Percentiles rank a stretch among this genome's conserved stretches.
phyloP scores from a whole-genome alignment of 2,888 invertebrate species.

The Sycophila texana region DNA sequence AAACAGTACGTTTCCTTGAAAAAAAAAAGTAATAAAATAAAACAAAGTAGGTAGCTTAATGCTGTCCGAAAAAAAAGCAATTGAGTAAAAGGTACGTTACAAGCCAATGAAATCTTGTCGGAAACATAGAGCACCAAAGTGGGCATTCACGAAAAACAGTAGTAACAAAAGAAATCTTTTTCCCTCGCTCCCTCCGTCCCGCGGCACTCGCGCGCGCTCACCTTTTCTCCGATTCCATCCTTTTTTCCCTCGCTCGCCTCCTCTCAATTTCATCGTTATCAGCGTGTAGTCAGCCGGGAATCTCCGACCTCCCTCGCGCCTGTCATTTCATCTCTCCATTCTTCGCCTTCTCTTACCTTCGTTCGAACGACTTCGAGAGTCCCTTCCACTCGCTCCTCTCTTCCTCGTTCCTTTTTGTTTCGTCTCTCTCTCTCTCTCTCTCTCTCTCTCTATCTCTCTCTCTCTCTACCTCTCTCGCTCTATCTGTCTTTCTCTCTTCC shows the following conservation, averaged over 20 bases:
- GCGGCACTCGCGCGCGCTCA: background rate
- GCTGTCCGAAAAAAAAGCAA: too few species aligned
- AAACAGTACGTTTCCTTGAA: too few species aligned
- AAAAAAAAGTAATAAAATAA: too few species aligned
- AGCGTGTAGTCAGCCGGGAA: constrained; percentile 21
- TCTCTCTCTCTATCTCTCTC: background rate
- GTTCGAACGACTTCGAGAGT: background rate
- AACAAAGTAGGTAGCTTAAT: too few species aligned
- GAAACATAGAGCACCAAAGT: too few species aligned
- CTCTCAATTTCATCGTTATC: constrained; percentile 25
- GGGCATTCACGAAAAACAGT: too few species aligned
- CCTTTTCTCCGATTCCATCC: background rate
- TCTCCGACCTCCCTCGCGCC: constrained; percentile 2
- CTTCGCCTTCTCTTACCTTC: background rate
- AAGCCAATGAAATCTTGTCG: too few species aligned
- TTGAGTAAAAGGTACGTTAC: background rate
- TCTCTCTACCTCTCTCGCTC: background rate
- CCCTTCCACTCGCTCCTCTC: too few species aligned
- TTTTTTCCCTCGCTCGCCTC: background rate
- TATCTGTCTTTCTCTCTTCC: background rate
- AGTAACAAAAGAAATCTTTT: too few species aligned
- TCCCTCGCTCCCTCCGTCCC: background rate
- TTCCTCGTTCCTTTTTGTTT: background rate
- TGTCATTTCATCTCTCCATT: background rate
- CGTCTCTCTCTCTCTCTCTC: background rate